Evolutionary conservation across 2,888 invertebrate species (phyloP), one percentile per base, ranked within the genome.

Genomic region (Sepioteuthis lessoniana): DNA sequence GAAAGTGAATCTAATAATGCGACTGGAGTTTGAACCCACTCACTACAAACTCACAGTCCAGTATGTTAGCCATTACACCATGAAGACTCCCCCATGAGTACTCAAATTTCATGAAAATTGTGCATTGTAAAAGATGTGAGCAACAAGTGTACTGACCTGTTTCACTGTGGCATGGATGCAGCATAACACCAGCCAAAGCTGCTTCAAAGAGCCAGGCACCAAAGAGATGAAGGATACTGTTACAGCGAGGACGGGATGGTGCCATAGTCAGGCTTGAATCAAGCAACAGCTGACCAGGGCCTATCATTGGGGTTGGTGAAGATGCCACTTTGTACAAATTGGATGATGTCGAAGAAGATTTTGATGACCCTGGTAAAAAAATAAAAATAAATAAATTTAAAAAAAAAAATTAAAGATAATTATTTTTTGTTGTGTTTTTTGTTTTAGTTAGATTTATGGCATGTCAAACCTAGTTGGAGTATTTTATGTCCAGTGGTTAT

Each of bases 191-290:
- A 95, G 99, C 98, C 95, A 99, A 98, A 5, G 99, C 98, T 13
- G 99, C 99, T 97, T 99, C 99, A 97, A 99, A 99, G 95, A 99
- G 97, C 99, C 99, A 99, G 96, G 99, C 98, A 2, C 99, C 99
- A 97, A 99, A 99, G 95, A 99, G 97, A 97, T 99, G 99, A 94
- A 99, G 98, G 97, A 99, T 98, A 95, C 99, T 99, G 97, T 99
- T 99, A 96, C 99, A 99, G 97, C 98, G 98, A 38, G 99, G 99
- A 94, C 99, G 96, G n/a, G 96, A 95, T 35, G 97, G 96, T 21
- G 97, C 97, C 94, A 96, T 96, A 55, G 97, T 96, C 31, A 95
- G 96, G 38, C 96, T 95, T 94, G 95, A 95, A 94, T 96, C 96
- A 93, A 96, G 95, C 37, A 96, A 96, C 55, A 96, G 94, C 93